A percentile compares a stretch with the other conserved stretches of the same genome.
Conservation (phyloP, 2,888 invertebrate species). For the Dichetophora obliterata region DNA sequence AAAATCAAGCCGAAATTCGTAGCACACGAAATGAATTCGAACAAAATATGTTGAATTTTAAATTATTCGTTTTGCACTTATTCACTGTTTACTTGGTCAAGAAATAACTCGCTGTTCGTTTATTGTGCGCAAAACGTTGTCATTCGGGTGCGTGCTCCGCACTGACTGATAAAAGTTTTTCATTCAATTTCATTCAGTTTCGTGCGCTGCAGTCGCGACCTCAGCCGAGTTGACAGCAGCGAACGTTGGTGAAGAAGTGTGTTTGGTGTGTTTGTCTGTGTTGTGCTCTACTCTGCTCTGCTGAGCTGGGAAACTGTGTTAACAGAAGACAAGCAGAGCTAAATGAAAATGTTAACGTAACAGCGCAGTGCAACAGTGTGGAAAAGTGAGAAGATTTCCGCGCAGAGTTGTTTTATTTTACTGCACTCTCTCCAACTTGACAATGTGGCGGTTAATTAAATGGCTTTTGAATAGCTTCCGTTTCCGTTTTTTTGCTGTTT, state of each 20-base stretch:
- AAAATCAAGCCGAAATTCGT: neutral
- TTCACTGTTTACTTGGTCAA: neutral
- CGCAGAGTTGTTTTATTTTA: too few species aligned
- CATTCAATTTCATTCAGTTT: slow-evolving; percentile 39
- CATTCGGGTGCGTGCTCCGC: slow-evolving; percentile 52
- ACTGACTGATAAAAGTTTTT: slow-evolving; percentile 49
- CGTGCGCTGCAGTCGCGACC: slow-evolving; percentile 5
- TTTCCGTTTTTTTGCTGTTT: slow-evolving; percentile 46
- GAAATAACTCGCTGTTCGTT: neutral
- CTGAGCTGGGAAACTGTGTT: slow-evolving; percentile 11
- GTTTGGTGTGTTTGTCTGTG: neutral
- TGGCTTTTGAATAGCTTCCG: slow-evolving; percentile 42
- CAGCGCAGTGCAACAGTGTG: too few species aligned
- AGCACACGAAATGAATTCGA: slow-evolving; percentile 9
- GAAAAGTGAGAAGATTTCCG: too few species aligned
- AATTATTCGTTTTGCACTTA: slow-evolving; percentile 11
- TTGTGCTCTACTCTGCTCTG: slow-evolving; percentile 22
- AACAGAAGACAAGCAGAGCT: neutral
- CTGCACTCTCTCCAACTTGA: too few species aligned
- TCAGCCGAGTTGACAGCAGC: neutral
- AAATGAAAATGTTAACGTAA: too few species aligned
- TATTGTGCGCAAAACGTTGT: slow-evolving; percentile 48
- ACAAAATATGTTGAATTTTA: slow-evolving; percentile 7
- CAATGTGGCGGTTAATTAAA: too few species aligned
- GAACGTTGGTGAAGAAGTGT: neutral